Conservation (phyloP, 2,113 vertebrate genomes). For the Eurypyga helias region DNA sequence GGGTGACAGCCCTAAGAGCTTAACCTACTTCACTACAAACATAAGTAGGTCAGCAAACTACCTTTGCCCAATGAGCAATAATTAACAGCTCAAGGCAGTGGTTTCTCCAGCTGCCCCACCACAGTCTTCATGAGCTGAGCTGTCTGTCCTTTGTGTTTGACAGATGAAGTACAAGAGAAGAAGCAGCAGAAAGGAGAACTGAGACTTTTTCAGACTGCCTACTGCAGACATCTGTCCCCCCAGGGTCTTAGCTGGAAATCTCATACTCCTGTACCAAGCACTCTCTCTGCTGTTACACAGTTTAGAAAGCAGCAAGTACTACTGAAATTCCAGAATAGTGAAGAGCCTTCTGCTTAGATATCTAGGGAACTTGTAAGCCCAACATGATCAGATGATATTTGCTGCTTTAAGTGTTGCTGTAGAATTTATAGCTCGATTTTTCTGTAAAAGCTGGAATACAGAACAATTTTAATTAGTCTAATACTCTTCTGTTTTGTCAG, state of each 20-base stretch:
- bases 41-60: not conserved
- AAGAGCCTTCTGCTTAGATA: not conserved
- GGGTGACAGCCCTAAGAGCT: not conserved
- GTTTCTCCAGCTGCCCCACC: not conserved
- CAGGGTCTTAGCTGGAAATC: not conserved
- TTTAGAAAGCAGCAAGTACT: not conserved
- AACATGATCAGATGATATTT: not conserved
- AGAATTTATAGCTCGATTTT: not conserved
- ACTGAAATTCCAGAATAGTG: not conserved
- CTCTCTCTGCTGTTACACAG: accelerated
- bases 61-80: not conserved
- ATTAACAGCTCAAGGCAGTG: not conserved
- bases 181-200: not conserved
- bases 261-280: not conserved
- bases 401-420: not conserved
- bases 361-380: not conserved
- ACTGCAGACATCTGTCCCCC: not conserved
- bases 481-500: not conserved
- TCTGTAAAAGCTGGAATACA: not conserved
- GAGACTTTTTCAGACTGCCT: not conserved
- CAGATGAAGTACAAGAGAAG: not conserved
- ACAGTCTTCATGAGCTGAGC: not conserved
- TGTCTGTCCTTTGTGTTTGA: not conserved
- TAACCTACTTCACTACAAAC: not conserved
- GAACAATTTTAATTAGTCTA: not conserved